Evolutionary conservation across 37 sponge, comb jelly and placozoan genomes (phyloP).

Genomic region (Spongia lamella): DNA sequence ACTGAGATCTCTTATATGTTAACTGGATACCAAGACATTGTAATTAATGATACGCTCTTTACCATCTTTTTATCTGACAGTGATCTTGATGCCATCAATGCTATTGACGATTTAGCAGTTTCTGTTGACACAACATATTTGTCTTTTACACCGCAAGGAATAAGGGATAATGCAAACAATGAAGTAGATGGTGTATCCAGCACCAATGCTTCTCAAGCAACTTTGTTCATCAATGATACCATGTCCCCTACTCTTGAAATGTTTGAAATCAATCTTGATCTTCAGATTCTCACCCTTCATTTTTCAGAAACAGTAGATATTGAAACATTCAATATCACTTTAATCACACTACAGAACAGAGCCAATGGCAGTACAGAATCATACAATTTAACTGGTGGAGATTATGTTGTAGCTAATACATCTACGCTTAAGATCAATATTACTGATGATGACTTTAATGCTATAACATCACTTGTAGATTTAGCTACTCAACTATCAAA

Average conservation of each 20-base stretch:
- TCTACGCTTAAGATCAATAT: constrained; percentile 55
- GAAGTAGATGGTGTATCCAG: constrained; percentile 17
- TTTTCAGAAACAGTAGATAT: constrained; percentile 71
- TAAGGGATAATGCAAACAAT: constrained; percentile 56
- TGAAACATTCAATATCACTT: constrained; percentile 37
- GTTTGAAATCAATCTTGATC: constrained; percentile 61
- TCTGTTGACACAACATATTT: constrained; percentile 62
- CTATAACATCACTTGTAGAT: constrained; percentile 38
- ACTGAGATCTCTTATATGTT: constrained; percentile 51
- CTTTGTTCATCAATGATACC: constrained; percentile 29
- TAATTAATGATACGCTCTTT: constrained; percentile 3
- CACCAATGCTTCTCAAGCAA: background rate
- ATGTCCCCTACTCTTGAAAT: constrained; percentile 47
- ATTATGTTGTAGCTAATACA: constrained; percentile 9
- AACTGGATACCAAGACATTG: constrained; percentile 40
- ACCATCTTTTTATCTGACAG: constrained; percentile 28
- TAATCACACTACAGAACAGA: constrained; percentile 61
- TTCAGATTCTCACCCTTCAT: constrained; percentile 29
- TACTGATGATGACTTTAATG: constrained; percentile 44
- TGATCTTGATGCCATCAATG: constrained; percentile 69
- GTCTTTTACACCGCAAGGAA: constrained; percentile 27
- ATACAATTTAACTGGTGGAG: constrained; percentile 63
- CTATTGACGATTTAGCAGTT: constrained; percentile 36
- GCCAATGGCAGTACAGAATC: constrained; percentile 26
- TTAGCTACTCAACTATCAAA: constrained; percentile 44